These are phyloP conservation scores for Tetheella fluctuosa DNA, from an alignment of 2,888 invertebrate genomes.

Conservation along the genomic window DNA sequence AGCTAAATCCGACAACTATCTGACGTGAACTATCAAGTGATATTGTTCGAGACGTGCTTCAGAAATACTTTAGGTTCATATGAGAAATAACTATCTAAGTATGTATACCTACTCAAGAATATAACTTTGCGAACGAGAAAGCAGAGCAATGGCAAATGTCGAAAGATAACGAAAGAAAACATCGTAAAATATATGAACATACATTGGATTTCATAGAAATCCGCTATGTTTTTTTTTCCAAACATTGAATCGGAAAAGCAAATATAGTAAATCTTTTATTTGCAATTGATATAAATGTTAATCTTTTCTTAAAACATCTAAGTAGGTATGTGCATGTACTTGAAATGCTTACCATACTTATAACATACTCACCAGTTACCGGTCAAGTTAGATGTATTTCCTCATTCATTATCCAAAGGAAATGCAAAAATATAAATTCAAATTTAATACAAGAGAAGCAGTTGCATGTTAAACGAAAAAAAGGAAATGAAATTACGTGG, in stretches of 20 bases:
- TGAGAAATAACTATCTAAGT: conserved; percentile 15
- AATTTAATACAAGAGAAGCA: conserved; percentile 36
- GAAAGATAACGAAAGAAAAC: too few species aligned
- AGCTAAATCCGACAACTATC: conserved; percentile 19
- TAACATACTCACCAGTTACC: conserved; percentile 13
- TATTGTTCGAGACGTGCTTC: neutral
- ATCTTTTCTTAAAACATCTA: neutral
- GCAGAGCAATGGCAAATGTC: too few species aligned
- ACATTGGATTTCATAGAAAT: too few species aligned
- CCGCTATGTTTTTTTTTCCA: too few species aligned
- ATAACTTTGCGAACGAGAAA: too few species aligned
- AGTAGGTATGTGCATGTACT: neutral
- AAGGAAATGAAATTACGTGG: conserved; percentile 41
- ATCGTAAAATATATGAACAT: too few species aligned
- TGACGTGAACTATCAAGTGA: conserved; percentile 10
- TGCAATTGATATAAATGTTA: neutral
- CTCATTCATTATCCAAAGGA: conserved; percentile 35
- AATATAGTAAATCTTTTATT: too few species aligned
- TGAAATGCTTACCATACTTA: neutral
- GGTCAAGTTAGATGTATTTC: conserved; percentile 8
- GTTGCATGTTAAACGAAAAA: conserved; percentile 34
- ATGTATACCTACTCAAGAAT: neutral
- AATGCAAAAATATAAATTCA: conserved; percentile 46
- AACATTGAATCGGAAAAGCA: neutral
- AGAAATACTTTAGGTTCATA: conserved; percentile 10